Percentiles rank a stretch among this genome's conserved stretches.
These are phyloP conservation scores for Lophotriccus pileatus DNA, from an alignment of 2,797 vertebrate genomes.

Conservation along the genomic window DNA sequence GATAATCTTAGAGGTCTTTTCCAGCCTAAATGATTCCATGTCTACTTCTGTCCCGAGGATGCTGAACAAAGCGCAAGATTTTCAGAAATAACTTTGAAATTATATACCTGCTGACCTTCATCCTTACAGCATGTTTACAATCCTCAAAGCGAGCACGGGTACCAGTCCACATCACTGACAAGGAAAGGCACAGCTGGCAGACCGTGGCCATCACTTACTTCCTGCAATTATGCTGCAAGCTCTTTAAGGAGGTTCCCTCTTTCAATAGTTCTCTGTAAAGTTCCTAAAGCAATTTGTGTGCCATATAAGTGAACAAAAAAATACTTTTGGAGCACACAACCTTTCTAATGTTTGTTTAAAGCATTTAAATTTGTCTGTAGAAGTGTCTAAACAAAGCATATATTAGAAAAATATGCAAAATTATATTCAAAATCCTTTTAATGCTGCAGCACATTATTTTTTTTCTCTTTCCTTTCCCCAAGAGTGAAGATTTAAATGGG, in stretches of 20 bases:
- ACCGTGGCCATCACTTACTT: neutral
- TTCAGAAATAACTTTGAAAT: neutral
- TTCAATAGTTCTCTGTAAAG: neutral
- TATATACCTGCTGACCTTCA: neutral
- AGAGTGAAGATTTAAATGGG: neutral
- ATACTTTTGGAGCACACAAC: neutral
- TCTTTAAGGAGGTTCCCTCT: neutral
- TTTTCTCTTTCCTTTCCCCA: neutral
- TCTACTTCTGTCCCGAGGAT: neutral
- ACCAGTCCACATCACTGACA: neutral
- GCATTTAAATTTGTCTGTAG: neutral
- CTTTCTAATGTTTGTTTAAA: neutral
- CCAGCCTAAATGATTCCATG: neutral
- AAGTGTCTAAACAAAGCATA: neutral
- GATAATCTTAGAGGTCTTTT: neutral
- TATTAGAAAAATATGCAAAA: neutral
- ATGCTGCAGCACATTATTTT: neutral
- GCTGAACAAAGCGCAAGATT: neutral
- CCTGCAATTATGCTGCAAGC: neutral
- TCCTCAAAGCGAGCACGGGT: rapidly evolving
- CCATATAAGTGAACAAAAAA: neutral
- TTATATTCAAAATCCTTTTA: neutral
- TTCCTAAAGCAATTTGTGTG: neutral
- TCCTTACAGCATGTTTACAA: neutral
- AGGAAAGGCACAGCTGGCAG: neutral